A percentile compares a stretch with the other conserved stretches of the same genome.
Evolutionary conservation across 2,888 invertebrate species (phyloP).

Genomic region (Helicoverpa assulta): DNA sequence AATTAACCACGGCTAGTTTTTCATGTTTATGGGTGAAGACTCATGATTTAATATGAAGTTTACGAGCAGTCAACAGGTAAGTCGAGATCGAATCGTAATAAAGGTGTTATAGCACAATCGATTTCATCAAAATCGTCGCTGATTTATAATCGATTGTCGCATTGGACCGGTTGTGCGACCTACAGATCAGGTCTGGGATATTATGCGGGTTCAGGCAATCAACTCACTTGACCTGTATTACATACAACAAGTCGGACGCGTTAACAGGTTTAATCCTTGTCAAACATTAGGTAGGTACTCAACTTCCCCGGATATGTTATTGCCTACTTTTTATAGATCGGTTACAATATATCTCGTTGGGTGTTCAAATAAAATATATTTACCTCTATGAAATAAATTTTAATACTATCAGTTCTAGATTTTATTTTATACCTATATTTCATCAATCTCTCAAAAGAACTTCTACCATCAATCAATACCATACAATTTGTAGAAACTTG

Average conservation of each 20-base stretch:
- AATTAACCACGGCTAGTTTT: conserved; percentile 1
- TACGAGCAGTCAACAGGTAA: conserved; percentile 33
- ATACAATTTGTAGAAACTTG: too few relatives aligned
- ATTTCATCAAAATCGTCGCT: conserved; percentile 64
- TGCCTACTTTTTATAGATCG: background rate
- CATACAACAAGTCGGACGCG: conserved; percentile 77
- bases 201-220: conserved; percentile 83
- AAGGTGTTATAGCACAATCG: conserved; percentile 63
- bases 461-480: too few relatives aligned
- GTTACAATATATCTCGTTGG: too few relatives aligned
- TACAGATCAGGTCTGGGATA: conserved; percentile 78
- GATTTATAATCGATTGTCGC: conserved; percentile 86
- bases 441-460: too few relatives aligned
- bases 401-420: too few relatives aligned
- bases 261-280: conserved; percentile 83
- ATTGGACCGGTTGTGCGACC: conserved; percentile 75
- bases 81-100: conserved; percentile 53
- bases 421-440: too few relatives aligned
- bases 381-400: too few relatives aligned
- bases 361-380: too few relatives aligned
- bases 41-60: conserved; percentile 30
- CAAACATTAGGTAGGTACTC: conserved; percentile 57
- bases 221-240: conserved; percentile 82
- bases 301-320: conserved; percentile 63
- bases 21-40: conserved; percentile 5